Evolutionary conservation across 2,888 invertebrate genomes (phyloP), one percentile per base, ranked within the genome.

Genomic region (Patella ulyssiponensis): DNA sequence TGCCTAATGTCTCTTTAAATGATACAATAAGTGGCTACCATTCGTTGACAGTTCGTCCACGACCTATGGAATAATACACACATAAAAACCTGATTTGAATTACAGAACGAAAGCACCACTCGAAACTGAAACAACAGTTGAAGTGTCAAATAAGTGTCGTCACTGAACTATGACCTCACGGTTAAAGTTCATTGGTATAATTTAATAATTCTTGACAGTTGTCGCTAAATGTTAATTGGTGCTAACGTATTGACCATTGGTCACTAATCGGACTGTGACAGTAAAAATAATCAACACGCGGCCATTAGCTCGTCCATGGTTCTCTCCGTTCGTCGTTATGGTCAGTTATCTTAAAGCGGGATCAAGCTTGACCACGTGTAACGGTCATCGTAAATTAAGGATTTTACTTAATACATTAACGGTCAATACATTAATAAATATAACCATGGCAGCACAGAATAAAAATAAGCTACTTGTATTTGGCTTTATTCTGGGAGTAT

Each of bases 131-230:
- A 64, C 64, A 64, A 64, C 64, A 64, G 64, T 64, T 64, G 20
- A 64, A 64, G 64, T 64, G 64, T 64, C 64, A 64, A 64, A 64
- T 64, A 64, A 64, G 64, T 64, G 64, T 64, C 64, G 64, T 23
- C 64, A 64, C 23, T 64, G 64, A 64, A 64, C 64, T 64, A 64
- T 64, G 64, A 20, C 64, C 64, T 20, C 20, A 3, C 11, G 23
- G 64, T 64, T 64, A 23, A 23, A 64, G 64, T 23, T 64, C 20
- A 23, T 14, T 20, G 64, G 23, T 64, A 64, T 64, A 64, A 64
- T 64, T 64, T 64, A 64, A 64, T 64, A 64, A 64, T 64, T 64
- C 64, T 23, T 23, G 20, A 20, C 20, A 64, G 20, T 64, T 64
- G 64, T 64, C 64, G 23, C 12, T 20, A 14, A 64, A 9, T 64